A percentile compares a stretch with the other conserved stretches of the same genome.
Conservation (phyloP, 2,888 invertebrate genomes). For the Sinhomidia bicolor region DNA sequence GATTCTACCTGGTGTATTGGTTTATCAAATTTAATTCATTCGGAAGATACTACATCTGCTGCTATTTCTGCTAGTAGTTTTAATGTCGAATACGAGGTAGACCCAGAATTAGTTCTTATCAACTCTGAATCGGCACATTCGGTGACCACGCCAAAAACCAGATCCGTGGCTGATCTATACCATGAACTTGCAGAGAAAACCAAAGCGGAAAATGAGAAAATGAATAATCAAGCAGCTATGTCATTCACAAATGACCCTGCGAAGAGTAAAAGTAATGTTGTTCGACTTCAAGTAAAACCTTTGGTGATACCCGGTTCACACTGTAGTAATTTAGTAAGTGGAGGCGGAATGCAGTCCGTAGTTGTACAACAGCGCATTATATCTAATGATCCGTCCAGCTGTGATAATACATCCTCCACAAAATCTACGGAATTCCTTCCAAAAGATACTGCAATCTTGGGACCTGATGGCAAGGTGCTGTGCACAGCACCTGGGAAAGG, state of each 20-base stretch:
- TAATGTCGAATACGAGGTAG: conserved; percentile 59
- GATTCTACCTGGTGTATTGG: conserved; percentile 70
- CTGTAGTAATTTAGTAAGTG: neutral
- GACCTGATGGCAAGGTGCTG: conserved; percentile 86
- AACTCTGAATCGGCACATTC: neutral
- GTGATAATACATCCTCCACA: conserved; percentile 63
- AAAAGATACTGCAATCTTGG: conserved; percentile 85
- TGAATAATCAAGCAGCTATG: neutral
- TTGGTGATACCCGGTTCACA: neutral
- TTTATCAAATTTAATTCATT: conserved; percentile 55
- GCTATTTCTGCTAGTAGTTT: too few species aligned
- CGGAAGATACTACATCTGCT: neutral
- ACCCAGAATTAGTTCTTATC: conserved; percentile 53
- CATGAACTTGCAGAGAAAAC: conserved; percentile 25
- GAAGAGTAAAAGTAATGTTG: neutral
- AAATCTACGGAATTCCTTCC: conserved; percentile 81
- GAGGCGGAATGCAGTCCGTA: conserved; percentile 33
- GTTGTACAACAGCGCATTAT: conserved; percentile 39
- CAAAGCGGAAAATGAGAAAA: neutral
- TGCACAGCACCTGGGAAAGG: conserved; percentile 74
- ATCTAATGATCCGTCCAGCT: conserved; percentile 58
- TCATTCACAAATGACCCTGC: neutral
- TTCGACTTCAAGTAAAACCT: conserved; percentile 57
- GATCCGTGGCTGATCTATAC: conserved; percentile 46
- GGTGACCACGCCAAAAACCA: neutral